Conservation (phyloP, 2,113 vertebrate species). For the Madoqua kirkii region DNA sequence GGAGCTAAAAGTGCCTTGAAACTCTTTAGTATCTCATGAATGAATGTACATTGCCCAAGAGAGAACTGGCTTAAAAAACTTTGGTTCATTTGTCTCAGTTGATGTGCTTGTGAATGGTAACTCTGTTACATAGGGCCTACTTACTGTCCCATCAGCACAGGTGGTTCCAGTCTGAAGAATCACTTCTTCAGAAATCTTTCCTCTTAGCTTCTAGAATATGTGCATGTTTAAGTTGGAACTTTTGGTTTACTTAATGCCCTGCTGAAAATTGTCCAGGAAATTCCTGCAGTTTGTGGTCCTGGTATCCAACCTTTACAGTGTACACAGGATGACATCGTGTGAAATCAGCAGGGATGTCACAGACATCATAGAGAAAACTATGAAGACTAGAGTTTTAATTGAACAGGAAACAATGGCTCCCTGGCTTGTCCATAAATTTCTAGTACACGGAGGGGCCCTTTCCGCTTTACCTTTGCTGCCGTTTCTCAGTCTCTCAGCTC, state of each 20-base stretch:
- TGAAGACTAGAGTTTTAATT: not conserved
- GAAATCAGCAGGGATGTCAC: rapidly evolving
- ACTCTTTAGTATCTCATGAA: not conserved
- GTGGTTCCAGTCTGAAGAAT: not conserved
- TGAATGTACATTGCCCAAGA: not conserved
- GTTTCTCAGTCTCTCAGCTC: not conserved
- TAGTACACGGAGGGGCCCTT: not conserved
- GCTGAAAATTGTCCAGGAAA: not conserved
- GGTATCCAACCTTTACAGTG: not conserved
- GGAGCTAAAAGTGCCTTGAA: not conserved
- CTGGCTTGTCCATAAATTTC: not conserved
- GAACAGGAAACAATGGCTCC: not conserved
- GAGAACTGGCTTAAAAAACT: too few relatives aligned
- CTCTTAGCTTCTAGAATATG: not conserved
- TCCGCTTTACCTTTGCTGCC: not conserved
- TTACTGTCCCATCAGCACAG: not conserved
- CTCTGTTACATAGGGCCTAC: not conserved
- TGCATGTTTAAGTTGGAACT: not conserved
- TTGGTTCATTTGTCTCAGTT: rapidly evolving
- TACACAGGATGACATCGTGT: rapidly evolving
- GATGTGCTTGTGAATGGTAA: not conserved
- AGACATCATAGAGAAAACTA: not conserved
- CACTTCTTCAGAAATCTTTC: not conserved
- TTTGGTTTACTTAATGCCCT: not conserved
- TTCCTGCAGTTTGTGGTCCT: not conserved